Conservation (phyloP, 2,888 invertebrate species). For the Lithophane ornitopus region DNA sequence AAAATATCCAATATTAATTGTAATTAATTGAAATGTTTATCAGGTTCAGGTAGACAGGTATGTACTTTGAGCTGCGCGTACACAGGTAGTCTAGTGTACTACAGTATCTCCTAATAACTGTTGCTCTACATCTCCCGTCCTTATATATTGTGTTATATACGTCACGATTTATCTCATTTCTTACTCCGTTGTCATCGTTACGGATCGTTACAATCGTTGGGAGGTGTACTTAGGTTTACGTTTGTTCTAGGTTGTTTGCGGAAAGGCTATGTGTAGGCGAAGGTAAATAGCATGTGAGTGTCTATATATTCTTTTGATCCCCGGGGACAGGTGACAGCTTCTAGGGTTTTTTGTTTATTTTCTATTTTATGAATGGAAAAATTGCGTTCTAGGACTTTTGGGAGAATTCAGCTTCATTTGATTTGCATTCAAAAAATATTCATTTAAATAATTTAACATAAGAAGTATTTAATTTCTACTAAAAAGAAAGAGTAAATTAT, state of each 20-base stretch:
- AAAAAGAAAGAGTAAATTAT: constrained; percentile 81
- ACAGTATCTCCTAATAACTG: constrained; percentile 36
- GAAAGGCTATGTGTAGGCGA: constrained; percentile 14
- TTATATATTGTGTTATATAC: constrained; percentile 60
- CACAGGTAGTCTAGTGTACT: constrained; percentile 7
- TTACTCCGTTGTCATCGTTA: constrained; percentile 58
- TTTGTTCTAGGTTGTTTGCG: constrained; percentile 45
- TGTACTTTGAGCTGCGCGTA: constrained; percentile 3
- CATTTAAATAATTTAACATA: constrained; percentile 84
- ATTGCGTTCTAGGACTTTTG: neutral
- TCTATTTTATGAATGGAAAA: constrained; percentile 7
- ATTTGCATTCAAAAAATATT: constrained; percentile 86
- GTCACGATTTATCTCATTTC: constrained; percentile 64
- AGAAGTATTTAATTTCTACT: constrained; percentile 90
- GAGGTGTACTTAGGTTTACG: constrained; percentile 3
- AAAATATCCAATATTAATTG: constrained; percentile 40
- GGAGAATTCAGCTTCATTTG: constrained; percentile 69
- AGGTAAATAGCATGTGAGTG: constrained; percentile 28
- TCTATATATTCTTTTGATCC: constrained; percentile 49
- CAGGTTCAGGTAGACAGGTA: neutral
- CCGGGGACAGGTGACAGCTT: constrained; percentile 22
- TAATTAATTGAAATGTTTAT: constrained; percentile 18
- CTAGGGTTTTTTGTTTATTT: constrained; percentile 10
- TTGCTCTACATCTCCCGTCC: constrained; percentile 13
- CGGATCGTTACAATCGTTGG: constrained; percentile 34